Base-by-base conservation (phyloP, 2,888 invertebrate species). In the Physocephala rufipes region DNA sequence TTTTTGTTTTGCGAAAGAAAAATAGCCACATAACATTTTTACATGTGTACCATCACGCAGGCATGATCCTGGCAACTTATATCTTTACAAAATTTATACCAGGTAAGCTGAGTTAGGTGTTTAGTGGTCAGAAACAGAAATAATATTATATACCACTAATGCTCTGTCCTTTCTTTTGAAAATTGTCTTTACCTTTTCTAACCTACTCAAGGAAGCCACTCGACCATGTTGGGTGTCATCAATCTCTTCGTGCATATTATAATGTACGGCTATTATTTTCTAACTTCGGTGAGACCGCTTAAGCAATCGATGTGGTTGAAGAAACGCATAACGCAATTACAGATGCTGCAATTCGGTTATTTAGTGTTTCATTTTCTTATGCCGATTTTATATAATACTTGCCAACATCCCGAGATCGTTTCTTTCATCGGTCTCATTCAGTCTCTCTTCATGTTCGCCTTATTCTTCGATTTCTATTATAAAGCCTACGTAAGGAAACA, bases 21-120 rank as follows among this genome's bases (percentile, higher is more conserved):
- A 89, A 91, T 76, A 90, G 89, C 75, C 95, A 95, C 86, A 88
- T 95, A n/a, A 90, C 92, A 26, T 95, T 95, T 79, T 88, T 96
- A 21, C 95, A 95, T 80, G 91, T 95, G 0, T 95, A 95, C 81
- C 95, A 96, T 83, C 95, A 96, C 66, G 88, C 90, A 0, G 93
- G 93, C 0, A 95, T 96, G 94, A 89, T 92, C 0, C 49, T 90
- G 5, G 88, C 90, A 0, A 86, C 88, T 71, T 95, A 93, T 91
- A 82, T 86, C 19, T 89, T 87, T 2, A 81, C 85, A 1, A 92
- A 90, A 73, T 84, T 82, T 74, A 73, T 88, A 78, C 81, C 88
- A 84, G 93, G 93, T 80, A 87, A 86, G 73, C 75, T 45, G n/a
- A n/a, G n/a, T n/a, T n/a, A n/a, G n/a, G n/a, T n/a, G n/a, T n/a